Evolutionary conservation across 2,113 vertebrate genomes (phyloP).

Genomic region (Thoracochromis brauschi): DNA sequence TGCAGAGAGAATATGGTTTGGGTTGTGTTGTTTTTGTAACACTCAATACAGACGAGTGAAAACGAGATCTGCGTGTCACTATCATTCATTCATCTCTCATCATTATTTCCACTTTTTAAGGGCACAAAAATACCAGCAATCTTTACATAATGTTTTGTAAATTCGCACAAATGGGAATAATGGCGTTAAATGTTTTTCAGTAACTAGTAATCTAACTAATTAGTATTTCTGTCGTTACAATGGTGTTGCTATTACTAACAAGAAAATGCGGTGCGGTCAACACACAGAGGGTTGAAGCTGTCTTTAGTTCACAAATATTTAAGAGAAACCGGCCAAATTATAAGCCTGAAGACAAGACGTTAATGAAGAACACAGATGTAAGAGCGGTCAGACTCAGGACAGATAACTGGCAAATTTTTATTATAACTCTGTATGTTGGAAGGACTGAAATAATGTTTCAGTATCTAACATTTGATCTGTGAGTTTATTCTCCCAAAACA

Average conservation of each 20-base stretch:
- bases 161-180: not conserved
- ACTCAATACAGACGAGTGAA: rapidly evolving
- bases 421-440: not conserved
- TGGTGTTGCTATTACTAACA: not conserved
- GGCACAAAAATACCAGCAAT: not conserved
- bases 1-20: not conserved
- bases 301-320: not conserved
- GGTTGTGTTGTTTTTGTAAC: not conserved
- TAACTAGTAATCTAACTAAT: not conserved
- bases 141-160: not conserved
- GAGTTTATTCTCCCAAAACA: not conserved
- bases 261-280: not conserved
- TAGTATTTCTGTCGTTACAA: not conserved
- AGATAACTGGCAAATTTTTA: rapidly evolving
- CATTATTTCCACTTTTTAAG: not conserved
- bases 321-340: not conserved
- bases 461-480: not conserved
- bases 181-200: not conserved
- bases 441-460: not conserved
- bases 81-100: not conserved
- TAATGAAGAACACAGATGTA: not conserved
- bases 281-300: not conserved
- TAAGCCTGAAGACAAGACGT: not conserved
- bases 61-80: not conserved
- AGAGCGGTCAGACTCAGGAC: not conserved